Base-by-base conservation (phyloP, 2,888 invertebrate genomes). In the Plagodis dolabraria region DNA sequence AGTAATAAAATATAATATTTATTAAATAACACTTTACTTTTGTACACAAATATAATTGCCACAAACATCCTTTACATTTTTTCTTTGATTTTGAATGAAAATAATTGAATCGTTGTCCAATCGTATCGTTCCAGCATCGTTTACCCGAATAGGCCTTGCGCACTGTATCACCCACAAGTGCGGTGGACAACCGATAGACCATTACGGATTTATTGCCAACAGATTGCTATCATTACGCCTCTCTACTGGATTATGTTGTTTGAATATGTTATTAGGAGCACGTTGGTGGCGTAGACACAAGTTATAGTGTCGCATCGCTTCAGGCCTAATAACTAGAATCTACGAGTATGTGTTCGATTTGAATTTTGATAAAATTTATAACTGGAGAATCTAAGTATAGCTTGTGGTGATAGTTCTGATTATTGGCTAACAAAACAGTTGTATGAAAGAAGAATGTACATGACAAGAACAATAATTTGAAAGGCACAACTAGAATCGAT, bases 221-320 rank as follows among this genome's bases (percentile, higher is more conserved):
- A 86, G 89, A 90, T 90, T 85, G 87, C 89, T 89, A 90, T 90
- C 87, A 89, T 89, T 90, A 88, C 79, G 75, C 73, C 69, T 75
- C 68, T 67, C 70, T 71, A 70, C 77, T 77, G 79, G 85, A 89
- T 89, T 87, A 89, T 88, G 88, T 87, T 90, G 89, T 90, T 89
- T 89, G 86, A 89, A 88, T 88, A 83, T 81, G 81, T 86, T 87
- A 90, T 85, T 86, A 86, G 80, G 76, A 68, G 55, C 66, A 34
- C 34, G 51, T 47, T 49, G 51, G 54, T 52, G 57, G 43, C 44
- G 34, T 6, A 11, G 10, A 45, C 40, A 57, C 52, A 46, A 42
- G 52, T 45, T 52, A 36, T 43, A 54, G 7, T 65, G 65, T 68
- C 68, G 62, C 65, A 45, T 60, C 38, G 60, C 59, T 69, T 65